Evolutionary conservation across 2,113 vertebrate species (phyloP).

Genomic region (Mugil cephalus): DNA sequence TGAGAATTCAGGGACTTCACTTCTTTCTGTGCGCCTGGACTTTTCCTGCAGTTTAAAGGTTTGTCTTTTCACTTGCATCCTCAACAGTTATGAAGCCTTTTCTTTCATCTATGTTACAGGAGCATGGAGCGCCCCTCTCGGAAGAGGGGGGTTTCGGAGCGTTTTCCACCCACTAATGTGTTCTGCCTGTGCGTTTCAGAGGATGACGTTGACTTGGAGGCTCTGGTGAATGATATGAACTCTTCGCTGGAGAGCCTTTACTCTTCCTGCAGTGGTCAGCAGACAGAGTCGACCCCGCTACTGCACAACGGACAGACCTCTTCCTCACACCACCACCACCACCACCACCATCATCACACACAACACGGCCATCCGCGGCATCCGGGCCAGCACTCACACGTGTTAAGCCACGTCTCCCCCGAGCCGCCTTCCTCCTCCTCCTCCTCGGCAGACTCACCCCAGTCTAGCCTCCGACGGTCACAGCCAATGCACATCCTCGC

Average conservation of each 20-base stretch:
- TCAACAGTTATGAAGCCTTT: background rate
- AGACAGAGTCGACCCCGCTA: slow-evolving; percentile 88
- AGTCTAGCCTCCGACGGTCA: slow-evolving; percentile 88
- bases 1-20: slow-evolving; percentile 41
- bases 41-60: too few relatives aligned
- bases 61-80: background rate
- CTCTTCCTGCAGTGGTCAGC: slow-evolving; percentile 84
- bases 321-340: slow-evolving; percentile 58
- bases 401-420: slow-evolving; percentile 53
- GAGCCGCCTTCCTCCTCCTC: slow-evolving; percentile 55
- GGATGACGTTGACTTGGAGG: slow-evolving; percentile 93
- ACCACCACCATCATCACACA: slow-evolving; percentile 46
- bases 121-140: too few relatives aligned
- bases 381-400: slow-evolving; percentile 34
- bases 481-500: slow-evolving; percentile 96
- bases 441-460: slow-evolving; percentile 62
- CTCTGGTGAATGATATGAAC: slow-evolving; percentile 95
- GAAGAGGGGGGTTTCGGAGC: too few relatives aligned
- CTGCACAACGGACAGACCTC: slow-evolving; percentile 89
- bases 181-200: slow-evolving; percentile 81
- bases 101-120: too few relatives aligned
- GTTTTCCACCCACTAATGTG: background rate
- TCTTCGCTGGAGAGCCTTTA: slow-evolving; percentile 92
- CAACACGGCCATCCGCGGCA: slow-evolving; percentile 59
- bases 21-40: slow-evolving; percentile 5